phyloP scores from a whole-genome alignment of 2,888 invertebrate genomes.

The Drosophila atripex region DNA sequence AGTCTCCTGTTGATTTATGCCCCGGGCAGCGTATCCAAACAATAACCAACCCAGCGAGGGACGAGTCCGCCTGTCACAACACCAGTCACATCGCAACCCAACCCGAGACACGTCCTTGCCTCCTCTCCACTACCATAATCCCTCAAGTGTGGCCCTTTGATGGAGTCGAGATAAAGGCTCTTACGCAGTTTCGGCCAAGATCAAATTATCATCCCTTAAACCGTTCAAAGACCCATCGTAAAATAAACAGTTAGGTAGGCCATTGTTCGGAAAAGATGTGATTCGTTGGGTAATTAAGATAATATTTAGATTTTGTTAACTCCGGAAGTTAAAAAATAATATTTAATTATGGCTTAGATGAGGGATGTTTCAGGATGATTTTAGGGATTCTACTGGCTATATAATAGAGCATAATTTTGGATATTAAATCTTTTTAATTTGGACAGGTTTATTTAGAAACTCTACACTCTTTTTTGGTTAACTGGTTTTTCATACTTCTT shows the following conservation, averaged over 20 bases:
- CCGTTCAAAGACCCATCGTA: conserved; percentile 55
- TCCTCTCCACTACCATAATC: conserved; percentile 28
- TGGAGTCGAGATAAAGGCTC: conserved; percentile 51
- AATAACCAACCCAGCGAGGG: conserved; percentile 34
- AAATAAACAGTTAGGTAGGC: conserved; percentile 57
- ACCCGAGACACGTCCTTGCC: conserved; percentile 70
- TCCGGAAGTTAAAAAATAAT: conserved; percentile 10
- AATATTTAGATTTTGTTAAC: conserved; percentile 22
- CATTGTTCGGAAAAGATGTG: conserved; percentile 15
- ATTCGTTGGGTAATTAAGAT: conserved; percentile 23
- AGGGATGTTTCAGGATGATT: not conserved
- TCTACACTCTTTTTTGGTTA: not conserved
- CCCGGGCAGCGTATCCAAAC: conserved; percentile 58
- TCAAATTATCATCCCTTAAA: conserved; percentile 63
- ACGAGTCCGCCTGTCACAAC: conserved; percentile 64
- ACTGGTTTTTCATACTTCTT: not conserved
- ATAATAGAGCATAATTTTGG: not conserved
- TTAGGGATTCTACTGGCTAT: not conserved
- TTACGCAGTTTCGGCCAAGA: conserved; percentile 39
- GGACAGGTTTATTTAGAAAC: too few relatives aligned
- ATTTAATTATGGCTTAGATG: not conserved
- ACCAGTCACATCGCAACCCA: conserved; percentile 54
- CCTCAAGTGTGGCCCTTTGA: conserved; percentile 54
- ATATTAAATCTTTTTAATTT: not conserved
- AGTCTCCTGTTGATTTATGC: conserved; percentile 74